These are phyloP conservation scores for Heliconius ismenius DNA, from an alignment of 2,888 invertebrate genomes.

Conservation along the genomic window DNA sequence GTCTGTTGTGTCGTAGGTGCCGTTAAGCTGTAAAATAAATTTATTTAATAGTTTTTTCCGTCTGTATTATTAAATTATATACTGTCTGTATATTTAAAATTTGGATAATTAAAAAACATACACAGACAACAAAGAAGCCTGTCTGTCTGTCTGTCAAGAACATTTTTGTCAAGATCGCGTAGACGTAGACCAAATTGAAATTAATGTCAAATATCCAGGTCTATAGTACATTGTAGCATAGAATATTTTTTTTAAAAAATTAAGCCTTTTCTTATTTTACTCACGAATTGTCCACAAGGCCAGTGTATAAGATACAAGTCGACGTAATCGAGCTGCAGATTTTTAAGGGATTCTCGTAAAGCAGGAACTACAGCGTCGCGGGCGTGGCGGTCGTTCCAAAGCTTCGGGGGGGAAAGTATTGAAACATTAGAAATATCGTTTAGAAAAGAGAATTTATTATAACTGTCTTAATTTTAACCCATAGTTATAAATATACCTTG, in stretches of 20 bases:
- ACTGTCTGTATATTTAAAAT: background rate
- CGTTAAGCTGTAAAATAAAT: background rate
- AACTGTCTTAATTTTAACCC: no score
- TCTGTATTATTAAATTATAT: no score
- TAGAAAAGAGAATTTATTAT: background rate
- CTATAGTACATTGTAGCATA: background rate
- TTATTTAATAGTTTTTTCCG: background rate
- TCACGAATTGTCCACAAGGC: constrained; percentile 42
- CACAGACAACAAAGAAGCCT: no score
- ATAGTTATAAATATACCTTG: no score
- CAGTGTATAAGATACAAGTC: constrained; percentile 83
- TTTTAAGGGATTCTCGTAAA: constrained; percentile 69
- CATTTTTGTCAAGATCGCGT: no score
- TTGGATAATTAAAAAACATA: no score
- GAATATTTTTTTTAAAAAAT: background rate
- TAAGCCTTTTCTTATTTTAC: constrained; percentile 5
- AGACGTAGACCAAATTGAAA: no score
- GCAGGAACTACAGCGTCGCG: constrained; percentile 82
- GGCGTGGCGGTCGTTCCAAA: constrained; percentile 66
- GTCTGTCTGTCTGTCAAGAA: no score
- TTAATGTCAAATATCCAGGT: no score
- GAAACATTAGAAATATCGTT: background rate
- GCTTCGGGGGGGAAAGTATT: constrained; percentile 47
- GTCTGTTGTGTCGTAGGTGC: no score
- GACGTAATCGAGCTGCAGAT: constrained; percentile 60